Conservation (phyloP, 2,888 invertebrate species). For the Clepsis dumicolana region DNA sequence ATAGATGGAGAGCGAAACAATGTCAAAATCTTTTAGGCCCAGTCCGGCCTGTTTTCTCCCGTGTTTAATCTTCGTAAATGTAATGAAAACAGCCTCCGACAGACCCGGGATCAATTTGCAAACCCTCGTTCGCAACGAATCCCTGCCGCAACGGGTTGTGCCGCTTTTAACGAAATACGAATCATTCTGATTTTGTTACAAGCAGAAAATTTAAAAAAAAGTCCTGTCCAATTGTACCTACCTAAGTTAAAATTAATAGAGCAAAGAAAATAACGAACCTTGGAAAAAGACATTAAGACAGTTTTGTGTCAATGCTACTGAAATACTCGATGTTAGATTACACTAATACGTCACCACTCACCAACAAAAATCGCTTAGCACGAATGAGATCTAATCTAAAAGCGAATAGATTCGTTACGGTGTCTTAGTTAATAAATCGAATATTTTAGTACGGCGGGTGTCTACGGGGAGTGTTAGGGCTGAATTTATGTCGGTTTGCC, state of each 20-base stretch:
- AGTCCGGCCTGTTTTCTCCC: constrained; percentile 22
- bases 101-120: constrained; percentile 36
- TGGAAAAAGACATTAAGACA: neutral
- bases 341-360: too few relatives aligned
- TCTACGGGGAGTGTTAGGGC: constrained; percentile 53
- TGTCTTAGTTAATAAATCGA: constrained; percentile 61
- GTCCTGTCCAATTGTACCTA: neutral
- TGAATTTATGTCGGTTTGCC: constrained; percentile 62
- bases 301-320: neutral
- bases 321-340: neutral
- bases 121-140: constrained; percentile 17
- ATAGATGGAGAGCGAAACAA: constrained; percentile 25
- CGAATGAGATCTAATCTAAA: constrained; percentile 22
- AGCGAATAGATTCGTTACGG: constrained; percentile 49
- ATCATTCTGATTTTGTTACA: constrained; percentile 2
- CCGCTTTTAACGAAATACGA: constrained; percentile 25
- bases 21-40: constrained; percentile 5
- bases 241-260: neutral
- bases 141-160: constrained; percentile 23
- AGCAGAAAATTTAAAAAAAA: neutral
- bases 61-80: constrained; percentile 41
- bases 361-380: constrained; percentile 5
- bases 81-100: constrained; percentile 32
- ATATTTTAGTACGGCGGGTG: constrained; percentile 63
- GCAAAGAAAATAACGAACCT: neutral